Evolutionary conservation across 2,888 invertebrate genomes (phyloP).

Genomic region (Drosophila maculinotata): DNA sequence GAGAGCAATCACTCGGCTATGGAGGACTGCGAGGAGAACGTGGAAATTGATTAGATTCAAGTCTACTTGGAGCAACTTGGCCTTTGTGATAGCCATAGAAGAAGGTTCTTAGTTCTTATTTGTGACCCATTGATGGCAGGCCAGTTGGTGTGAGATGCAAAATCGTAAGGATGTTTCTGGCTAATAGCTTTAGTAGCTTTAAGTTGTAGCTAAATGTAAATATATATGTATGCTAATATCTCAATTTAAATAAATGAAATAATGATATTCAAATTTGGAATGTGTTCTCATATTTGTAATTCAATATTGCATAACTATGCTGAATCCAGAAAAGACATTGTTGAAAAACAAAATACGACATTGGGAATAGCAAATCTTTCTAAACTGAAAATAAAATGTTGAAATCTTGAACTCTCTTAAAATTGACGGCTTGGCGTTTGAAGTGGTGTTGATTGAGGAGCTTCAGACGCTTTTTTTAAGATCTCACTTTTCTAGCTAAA

Average conservation of each 20-base stretch:
- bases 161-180: constrained; percentile 7
- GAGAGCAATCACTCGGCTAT: constrained; percentile 73
- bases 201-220: constrained; percentile 58
- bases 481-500: too few relatives aligned
- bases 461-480: too few relatives aligned
- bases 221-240: constrained; percentile 21
- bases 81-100: constrained; percentile 62
- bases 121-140: constrained; percentile 27
- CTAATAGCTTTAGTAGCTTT: constrained; percentile 74
- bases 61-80: constrained; percentile 8
- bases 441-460: too few relatives aligned
- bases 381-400: not conserved
- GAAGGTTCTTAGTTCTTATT: constrained; percentile 39
- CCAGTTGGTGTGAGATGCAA: not conserved
- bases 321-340: too few relatives aligned
- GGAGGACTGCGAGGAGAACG: constrained; percentile 85
- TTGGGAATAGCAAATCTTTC: not conserved
- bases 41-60: constrained; percentile 83
- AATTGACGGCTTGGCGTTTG: not conserved
- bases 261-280: not conserved
- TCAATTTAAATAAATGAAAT: constrained; percentile 19
- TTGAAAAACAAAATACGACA: too few relatives aligned
- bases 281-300: not conserved
- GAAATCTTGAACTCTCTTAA: not conserved
- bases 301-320: too few relatives aligned